Conservation (phyloP, 2,797 vertebrate genomes). For the Myoxocephalus aenaeus region DNA sequence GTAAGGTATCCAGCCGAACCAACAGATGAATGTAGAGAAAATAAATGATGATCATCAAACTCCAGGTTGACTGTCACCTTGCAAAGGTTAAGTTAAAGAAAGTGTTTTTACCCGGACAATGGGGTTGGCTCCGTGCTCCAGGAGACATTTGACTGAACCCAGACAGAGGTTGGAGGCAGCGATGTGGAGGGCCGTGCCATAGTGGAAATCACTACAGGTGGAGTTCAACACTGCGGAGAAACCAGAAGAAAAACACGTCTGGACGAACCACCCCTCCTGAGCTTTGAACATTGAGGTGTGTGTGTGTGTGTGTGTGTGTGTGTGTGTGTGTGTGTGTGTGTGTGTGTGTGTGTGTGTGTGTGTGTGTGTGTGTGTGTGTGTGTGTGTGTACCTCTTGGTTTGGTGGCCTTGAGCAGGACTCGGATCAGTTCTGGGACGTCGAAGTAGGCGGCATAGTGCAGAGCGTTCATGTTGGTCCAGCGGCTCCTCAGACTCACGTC, state of each 20-base stretch:
- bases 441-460: constrained; percentile 94
- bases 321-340: not conserved
- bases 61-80: not conserved
- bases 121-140: constrained; percentile 93
- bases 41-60: not conserved
- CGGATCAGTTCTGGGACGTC: constrained; percentile 93
- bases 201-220: constrained; percentile 93
- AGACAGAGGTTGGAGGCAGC: constrained; percentile 94
- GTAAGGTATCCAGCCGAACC: not conserved
- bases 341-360: constrained; percentile 4
- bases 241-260: constrained; percentile 7
- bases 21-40: not conserved
- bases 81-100: not conserved
- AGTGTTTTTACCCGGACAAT: constrained; percentile 82
- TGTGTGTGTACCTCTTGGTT: constrained; percentile 84
- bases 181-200: constrained; percentile 94
- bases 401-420: constrained; percentile 88
- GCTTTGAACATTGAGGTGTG: not conserved
- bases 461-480: constrained; percentile 96
- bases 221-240: constrained; percentile 89
- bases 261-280: not conserved
- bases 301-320: constrained; percentile 3
- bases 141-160: constrained; percentile 91
- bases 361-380: not conserved
- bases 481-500: constrained; percentile 92